Conservation (phyloP, 2,113 vertebrate species). For the Sarotherodon lohbergeri region DNA sequence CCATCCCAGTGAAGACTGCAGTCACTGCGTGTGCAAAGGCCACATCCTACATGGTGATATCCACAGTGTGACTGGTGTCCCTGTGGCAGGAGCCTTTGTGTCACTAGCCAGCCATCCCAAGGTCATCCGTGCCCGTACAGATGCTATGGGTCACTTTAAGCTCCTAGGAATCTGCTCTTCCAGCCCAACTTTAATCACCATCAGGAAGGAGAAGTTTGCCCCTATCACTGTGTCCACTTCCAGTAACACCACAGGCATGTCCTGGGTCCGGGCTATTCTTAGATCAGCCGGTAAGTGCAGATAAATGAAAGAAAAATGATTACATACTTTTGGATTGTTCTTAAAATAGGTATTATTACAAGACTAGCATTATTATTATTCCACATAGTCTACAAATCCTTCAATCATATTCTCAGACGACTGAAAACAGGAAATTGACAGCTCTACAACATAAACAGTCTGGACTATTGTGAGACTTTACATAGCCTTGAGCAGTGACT, state of each 20-base stretch:
- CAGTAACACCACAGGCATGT: slow-evolving; percentile 68
- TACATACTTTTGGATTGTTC: neutral
- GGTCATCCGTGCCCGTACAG: slow-evolving; percentile 61
- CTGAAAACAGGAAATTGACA: slow-evolving; percentile 13
- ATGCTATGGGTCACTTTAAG: slow-evolving; percentile 74
- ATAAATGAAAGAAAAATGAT: neutral
- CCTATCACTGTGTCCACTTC: slow-evolving; percentile 41
- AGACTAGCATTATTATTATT: neutral
- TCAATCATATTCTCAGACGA: neutral
- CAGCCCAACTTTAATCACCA: slow-evolving; percentile 57
- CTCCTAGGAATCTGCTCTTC: slow-evolving; percentile 72
- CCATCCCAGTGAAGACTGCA: slow-evolving; percentile 72
- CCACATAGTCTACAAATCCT: neutral
- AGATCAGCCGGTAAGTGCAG: slow-evolving; percentile 77
- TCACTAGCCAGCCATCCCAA: slow-evolving; percentile 62
- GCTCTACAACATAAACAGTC: neutral
- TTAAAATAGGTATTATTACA: neutral
- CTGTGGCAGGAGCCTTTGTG: slow-evolving; percentile 70
- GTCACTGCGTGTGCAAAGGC: slow-evolving; percentile 73
- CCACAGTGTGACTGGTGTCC: slow-evolving; percentile 60
- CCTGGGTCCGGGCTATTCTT: slow-evolving; percentile 70
- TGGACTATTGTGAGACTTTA: neutral
- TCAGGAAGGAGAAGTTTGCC: slow-evolving; percentile 77
- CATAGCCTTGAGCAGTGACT: neutral
- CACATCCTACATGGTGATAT: slow-evolving; percentile 76